Conservation (phyloP, 2,888 invertebrate genomes). For the Caenorhabditis uteleia region DNA sequence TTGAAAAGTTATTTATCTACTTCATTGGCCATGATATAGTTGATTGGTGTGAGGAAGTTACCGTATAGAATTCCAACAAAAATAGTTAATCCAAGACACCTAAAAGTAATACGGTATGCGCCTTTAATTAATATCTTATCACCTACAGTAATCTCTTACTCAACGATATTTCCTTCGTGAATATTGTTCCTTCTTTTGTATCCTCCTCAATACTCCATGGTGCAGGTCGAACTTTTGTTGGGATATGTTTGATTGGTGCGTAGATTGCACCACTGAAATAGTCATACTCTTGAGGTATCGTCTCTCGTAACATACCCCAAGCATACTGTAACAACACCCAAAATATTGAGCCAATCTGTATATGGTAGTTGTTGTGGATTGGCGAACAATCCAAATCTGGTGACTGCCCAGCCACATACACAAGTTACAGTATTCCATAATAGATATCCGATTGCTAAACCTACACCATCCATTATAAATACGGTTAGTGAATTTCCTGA, state of each 20-base stretch:
- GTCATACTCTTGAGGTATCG: no score
- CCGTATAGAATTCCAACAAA: constrained; percentile 52
- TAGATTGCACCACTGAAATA: constrained; percentile 39
- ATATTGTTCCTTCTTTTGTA: constrained; percentile 14
- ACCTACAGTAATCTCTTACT: constrained; percentile 15
- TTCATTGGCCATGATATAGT: constrained; percentile 39
- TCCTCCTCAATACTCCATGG: constrained; percentile 33
- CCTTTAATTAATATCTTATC: background rate
- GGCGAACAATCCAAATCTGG: constrained; percentile 53
- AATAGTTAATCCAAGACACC: constrained; percentile 39
- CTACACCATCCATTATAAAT: constrained; percentile 52
- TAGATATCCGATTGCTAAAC: constrained; percentile 49
- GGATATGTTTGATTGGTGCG: constrained; percentile 46
- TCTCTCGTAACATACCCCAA: constrained; percentile 49
- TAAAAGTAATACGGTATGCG: background rate
- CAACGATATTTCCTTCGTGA: constrained; percentile 12
- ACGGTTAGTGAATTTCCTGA: constrained; percentile 42
- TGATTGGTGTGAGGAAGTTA: constrained; percentile 53
- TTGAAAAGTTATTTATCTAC: constrained; percentile 3
- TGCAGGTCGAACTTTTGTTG: constrained; percentile 47
- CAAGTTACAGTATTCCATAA: constrained; percentile 51
- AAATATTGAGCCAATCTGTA: constrained; percentile 42
- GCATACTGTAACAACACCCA: constrained; percentile 50
- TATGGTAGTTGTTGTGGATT: constrained; percentile 37
- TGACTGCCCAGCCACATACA: constrained; percentile 47